A percentile compares a stretch with the other conserved stretches of the same genome.
These are phyloP conservation scores for Corythornis vintsioides DNA, from an alignment of 2,113 vertebrate genomes.

Conservation along the genomic window DNA sequence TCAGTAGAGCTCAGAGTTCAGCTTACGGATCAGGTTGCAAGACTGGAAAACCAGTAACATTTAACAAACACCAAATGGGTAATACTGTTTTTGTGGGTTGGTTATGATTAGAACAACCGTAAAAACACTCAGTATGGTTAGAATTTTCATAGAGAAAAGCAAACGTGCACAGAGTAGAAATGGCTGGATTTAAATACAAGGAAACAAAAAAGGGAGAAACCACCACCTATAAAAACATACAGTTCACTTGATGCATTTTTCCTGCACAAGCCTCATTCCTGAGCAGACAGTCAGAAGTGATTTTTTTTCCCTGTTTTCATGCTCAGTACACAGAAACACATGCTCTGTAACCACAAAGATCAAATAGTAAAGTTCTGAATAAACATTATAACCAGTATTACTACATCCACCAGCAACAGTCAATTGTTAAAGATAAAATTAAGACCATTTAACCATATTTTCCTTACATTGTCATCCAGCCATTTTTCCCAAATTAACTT, in stretches of 20 bases:
- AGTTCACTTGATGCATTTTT: neutral
- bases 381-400: neutral
- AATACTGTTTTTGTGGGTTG: neutral
- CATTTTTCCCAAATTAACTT: slow-evolving; percentile 25
- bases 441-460: neutral
- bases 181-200: neutral
- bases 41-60: neutral
- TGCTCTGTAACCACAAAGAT: neutral
- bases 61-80: neutral
- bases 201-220: neutral
- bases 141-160: neutral
- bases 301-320: neutral
- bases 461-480: neutral
- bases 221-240: neutral
- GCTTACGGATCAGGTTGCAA: neutral
- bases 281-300: neutral
- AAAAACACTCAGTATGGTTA: neutral
- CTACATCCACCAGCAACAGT: neutral
- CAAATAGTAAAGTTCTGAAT: neutral
- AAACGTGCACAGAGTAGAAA: neutral
- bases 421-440: slow-evolving; percentile 33
- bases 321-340: neutral
- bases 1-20: neutral
- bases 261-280: neutral
- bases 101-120: neutral